Percentiles rank a stretch among this genome's conserved stretches.
Conservation (phyloP, 2,797 vertebrate species). For the Brotula barbata region DNA sequence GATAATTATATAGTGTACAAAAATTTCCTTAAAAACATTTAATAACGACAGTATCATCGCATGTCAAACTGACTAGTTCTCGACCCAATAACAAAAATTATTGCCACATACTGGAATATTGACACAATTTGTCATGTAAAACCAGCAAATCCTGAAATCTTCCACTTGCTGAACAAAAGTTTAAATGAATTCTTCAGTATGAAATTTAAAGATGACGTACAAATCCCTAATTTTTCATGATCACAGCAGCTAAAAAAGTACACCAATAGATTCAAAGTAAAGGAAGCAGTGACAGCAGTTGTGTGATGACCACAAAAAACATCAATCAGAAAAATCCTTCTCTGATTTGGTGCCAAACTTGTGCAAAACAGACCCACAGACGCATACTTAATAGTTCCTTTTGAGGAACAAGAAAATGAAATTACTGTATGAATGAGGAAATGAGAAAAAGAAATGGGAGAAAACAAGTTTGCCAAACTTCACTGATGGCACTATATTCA, state of each 20-base stretch:
- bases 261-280: neutral
- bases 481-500: conserved; percentile 36
- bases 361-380: too few relatives aligned
- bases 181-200: too few relatives aligned
- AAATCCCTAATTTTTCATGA: neutral
- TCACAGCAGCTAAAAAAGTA: neutral
- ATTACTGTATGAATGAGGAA: neutral
- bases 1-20: neutral
- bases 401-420: neutral
- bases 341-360: neutral
- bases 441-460: neutral
- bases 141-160: neutral
- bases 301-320: too few relatives aligned
- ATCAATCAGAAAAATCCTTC: neutral
- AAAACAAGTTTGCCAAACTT: conserved; percentile 49
- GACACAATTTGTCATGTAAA: too few relatives aligned
- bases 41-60: neutral
- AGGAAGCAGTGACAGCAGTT: too few relatives aligned
- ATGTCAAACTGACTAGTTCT: too few relatives aligned
- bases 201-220: too few relatives aligned
- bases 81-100: too few relatives aligned
- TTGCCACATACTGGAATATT: too few relatives aligned
- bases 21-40: neutral
- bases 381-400: too few relatives aligned
- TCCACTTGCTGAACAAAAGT: neutral